Percentiles rank a stretch among this genome's conserved stretches.
These are phyloP conservation scores for Ctenopoma multispine DNA, from an alignment of 2,797 vertebrate species.

Conservation along the genomic window DNA sequence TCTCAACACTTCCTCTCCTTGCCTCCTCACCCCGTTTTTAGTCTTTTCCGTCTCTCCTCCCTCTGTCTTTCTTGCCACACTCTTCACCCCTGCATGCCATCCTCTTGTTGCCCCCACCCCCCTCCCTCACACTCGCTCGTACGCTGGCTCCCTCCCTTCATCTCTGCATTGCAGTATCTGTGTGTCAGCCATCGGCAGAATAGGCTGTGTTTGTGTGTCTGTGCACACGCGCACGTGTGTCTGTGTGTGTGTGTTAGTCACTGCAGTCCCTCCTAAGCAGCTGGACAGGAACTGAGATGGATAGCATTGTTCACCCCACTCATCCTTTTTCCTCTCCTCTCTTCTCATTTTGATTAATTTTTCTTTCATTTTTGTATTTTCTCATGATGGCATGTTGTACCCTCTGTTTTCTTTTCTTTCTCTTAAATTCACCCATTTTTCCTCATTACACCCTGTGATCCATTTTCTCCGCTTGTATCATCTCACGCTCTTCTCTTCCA, in stretches of 20 bases:
- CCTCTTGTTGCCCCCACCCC: conserved; percentile 17
- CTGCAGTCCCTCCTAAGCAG: conserved; percentile 70
- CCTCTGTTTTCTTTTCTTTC: background rate
- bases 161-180: conserved; percentile 83
- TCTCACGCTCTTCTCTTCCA: background rate
- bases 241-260: conserved; percentile 19
- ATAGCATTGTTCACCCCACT: conserved; percentile 41
- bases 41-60: conserved; percentile 7
- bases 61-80: background rate
- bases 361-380: background rate
- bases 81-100: conserved; percentile 13
- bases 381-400: background rate
- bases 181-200: conserved; percentile 79
- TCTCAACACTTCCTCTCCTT: conserved; percentile 17
- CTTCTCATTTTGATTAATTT: conserved; percentile 16
- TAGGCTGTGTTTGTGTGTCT: conserved; percentile 47
- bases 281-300: conserved; percentile 69
- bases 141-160: conserved; percentile 27
- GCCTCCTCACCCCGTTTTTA: background rate
- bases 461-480: background rate
- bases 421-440: background rate
- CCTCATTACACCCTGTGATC: conserved; percentile 19
- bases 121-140: conserved; percentile 12
- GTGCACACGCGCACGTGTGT: conserved; percentile 27
- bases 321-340: conserved; percentile 13